Conservation (phyloP, 2,888 invertebrate genomes). For the Pollenia labialis region DNA sequence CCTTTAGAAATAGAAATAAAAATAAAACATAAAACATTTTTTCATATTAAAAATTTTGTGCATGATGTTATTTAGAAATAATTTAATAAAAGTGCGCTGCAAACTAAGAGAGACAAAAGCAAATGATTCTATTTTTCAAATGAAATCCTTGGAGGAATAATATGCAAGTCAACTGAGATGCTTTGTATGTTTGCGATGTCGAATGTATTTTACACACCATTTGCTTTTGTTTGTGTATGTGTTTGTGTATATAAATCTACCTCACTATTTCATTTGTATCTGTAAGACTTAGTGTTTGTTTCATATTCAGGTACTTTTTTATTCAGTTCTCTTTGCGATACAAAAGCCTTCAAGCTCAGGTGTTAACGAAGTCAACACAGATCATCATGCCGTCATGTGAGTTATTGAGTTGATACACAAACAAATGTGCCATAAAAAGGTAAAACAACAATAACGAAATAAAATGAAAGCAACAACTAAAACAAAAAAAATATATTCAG, state of each 20-base stretch:
- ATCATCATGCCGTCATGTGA: slow-evolving; percentile 49
- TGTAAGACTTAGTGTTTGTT: background rate
- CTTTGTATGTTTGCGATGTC: background rate
- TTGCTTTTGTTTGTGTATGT: background rate
- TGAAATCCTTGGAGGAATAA: slow-evolving; percentile 1
- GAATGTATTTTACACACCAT: background rate
- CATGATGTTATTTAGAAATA: too few relatives aligned
- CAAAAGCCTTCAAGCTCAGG: slow-evolving; percentile 55
- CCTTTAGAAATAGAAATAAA: too few relatives aligned
- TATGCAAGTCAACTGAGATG: background rate
- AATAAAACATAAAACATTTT: too few relatives aligned
- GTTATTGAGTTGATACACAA: slow-evolving; percentile 33
- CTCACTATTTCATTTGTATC: background rate
- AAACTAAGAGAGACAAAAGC: too few relatives aligned
- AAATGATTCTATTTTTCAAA: background rate
- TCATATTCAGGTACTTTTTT: background rate
- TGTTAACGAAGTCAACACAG: slow-evolving; percentile 61
- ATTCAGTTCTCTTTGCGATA: background rate
- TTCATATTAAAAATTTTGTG: too few relatives aligned
- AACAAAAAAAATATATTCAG: slow-evolving; percentile 20
- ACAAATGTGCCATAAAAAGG: slow-evolving; percentile 43
- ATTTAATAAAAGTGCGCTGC: too few relatives aligned
- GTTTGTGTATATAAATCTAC: background rate
- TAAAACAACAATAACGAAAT: slow-evolving; percentile 20
- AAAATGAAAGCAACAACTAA: slow-evolving; percentile 34